Conservation (phyloP, 2,888 invertebrate genomes). For the Ptilodon capucinus region DNA sequence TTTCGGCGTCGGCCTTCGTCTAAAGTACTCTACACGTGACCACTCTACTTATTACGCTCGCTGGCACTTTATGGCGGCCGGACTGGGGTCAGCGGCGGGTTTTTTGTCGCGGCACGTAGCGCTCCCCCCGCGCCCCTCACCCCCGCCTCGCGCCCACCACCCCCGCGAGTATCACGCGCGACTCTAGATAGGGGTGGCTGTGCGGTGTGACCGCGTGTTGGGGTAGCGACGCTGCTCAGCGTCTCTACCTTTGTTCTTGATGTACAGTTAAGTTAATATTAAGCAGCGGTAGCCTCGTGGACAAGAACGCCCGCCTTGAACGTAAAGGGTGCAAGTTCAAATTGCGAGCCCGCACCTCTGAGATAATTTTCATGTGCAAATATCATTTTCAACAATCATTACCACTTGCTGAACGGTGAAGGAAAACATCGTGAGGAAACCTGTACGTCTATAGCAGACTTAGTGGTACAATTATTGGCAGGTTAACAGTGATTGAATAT, state of each 20-base stretch:
- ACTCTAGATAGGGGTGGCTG: constrained; percentile 55
- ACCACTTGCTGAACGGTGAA: too few species aligned
- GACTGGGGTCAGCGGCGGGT: constrained; percentile 68
- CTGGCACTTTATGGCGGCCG: constrained; percentile 69
- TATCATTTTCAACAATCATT: too few species aligned
- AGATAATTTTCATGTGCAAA: too few species aligned
- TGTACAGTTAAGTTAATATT: too few species aligned
- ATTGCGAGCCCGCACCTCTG: too few species aligned
- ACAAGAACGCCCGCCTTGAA: too few species aligned
- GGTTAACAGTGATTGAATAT: too few species aligned
- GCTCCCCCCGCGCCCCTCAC: constrained; percentile 33
- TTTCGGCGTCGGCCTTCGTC: constrained; percentile 18
- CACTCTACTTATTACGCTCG: constrained; percentile 58
- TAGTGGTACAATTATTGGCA: too few species aligned
- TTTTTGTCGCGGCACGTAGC: constrained; percentile 74
- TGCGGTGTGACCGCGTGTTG: constrained; percentile 30
- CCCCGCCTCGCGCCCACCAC: constrained; percentile 23
- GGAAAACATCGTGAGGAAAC: too few species aligned
- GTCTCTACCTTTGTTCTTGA: neutral
- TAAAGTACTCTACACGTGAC: constrained; percentile 7
- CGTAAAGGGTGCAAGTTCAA: too few species aligned
- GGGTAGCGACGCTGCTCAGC: constrained; percentile 18
- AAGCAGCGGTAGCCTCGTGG: too few species aligned
- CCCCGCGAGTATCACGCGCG: constrained; percentile 59
- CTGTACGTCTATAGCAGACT: too few species aligned